Conservation (phyloP, 2,797 vertebrate species). For the Centroberyx gerrardi region DNA sequence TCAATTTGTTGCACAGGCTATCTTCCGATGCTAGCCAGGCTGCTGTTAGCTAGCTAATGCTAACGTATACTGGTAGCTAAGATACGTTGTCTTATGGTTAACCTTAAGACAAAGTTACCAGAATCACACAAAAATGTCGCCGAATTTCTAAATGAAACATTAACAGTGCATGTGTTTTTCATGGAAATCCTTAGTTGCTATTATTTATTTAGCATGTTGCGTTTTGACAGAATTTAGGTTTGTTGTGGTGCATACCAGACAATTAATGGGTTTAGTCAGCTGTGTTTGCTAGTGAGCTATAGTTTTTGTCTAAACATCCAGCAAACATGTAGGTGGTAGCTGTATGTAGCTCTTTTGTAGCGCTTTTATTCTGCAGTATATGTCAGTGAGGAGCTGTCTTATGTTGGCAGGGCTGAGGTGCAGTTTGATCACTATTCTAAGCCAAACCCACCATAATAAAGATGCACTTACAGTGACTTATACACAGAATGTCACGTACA, state of each 20-base stretch:
- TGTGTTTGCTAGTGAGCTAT: no score
- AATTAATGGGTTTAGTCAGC: neutral
- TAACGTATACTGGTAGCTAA: neutral
- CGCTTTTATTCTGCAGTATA: no score
- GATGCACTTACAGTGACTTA: no score
- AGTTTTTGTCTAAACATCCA: no score
- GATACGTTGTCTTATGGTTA: neutral
- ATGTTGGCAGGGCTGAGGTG: no score
- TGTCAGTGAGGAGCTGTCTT: no score
- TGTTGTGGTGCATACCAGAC: neutral
- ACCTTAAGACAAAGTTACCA: neutral
- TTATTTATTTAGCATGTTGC: neutral
- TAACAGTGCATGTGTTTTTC: neutral
- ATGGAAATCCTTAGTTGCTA: neutral
- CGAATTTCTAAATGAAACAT: neutral
- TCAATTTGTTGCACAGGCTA: neutral
- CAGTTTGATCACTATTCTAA: no score
- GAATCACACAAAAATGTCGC: neutral
- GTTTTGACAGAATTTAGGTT: neutral
- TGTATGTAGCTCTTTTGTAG: no score
- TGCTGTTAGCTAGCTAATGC: slow-evolving; percentile 22
- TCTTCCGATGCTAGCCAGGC: neutral
- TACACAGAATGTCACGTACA: no score
- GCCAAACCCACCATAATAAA: no score
- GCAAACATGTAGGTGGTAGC: no score